Base-by-base conservation (phyloP, 1,140 invertebrate species). In the Aporrectodea caliginosa region DNA sequence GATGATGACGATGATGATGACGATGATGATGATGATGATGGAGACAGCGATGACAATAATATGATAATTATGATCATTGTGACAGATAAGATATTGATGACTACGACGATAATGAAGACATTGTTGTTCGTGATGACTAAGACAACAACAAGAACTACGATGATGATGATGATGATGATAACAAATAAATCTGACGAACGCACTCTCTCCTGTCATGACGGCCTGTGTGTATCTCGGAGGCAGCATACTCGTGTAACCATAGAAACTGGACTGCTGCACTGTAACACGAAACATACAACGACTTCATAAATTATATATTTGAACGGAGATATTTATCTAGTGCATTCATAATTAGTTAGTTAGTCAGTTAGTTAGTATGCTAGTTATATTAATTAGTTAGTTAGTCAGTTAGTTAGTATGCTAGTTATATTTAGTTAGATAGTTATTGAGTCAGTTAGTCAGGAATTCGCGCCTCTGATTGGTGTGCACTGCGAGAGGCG, bases 171-270 rank as follows among this genome's bases (percentile, higher is more conserved):
- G 68, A 71, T 35, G 27, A n/a, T 29, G 22, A 35, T 70, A n/a
- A n/a, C n/a, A n/a, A n/a, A n/a, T n/a, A n/a, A n/a, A n/a, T n/a
- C n/a, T n/a, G n/a, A n/a, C 16, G 77, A 78, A 89, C 91, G 92
- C 90, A 93, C 94, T 96, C 91, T 97, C 95, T 76, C 95, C 95
- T 27, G 93, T 92, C 95, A 97, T 96, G 0, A 97, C 94, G 75
- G 94, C 94, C 86, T 96, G 94, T 0, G 94, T 96, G 84, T 96
- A 97, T 78, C 92, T 89, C 78, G 92, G 92, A 27, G 95, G 95
- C 78, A 97, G 88, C 92, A 95, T 96, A 79, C 94, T 95, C 1
- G 94, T 95, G 85, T 95, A 96, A 12, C 95, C 95, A 86, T 97
- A 97, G 88, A 96, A 96, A 87, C 94, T 95, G 0, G 94, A 95